Conservation (phyloP, 2,797 vertebrate genomes). For the Falco berigora region DNA sequence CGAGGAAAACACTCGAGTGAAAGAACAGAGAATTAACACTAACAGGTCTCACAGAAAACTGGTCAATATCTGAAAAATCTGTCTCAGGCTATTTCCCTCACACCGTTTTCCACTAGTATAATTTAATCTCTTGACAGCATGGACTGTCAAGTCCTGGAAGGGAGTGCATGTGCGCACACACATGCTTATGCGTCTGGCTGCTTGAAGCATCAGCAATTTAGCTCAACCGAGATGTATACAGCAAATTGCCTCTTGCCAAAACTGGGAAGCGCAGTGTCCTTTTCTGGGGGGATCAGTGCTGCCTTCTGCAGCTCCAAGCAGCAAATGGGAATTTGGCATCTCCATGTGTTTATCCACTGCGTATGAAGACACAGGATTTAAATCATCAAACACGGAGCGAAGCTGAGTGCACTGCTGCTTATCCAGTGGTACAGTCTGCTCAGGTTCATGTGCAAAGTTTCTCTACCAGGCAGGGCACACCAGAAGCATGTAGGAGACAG, state of each 20-base stretch:
- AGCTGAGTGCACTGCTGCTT: neutral
- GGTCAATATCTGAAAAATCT: slow-evolving; percentile 12
- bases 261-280: neutral
- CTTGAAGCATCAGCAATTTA: neutral
- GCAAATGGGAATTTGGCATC: neutral
- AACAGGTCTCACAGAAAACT: neutral
- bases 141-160: neutral
- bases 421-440: neutral
- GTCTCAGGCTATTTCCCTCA: slow-evolving; percentile 35
- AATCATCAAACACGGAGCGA: neutral
- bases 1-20: neutral
- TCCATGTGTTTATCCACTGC: neutral
- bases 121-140: slow-evolving; percentile 12
- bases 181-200: neutral
- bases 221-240: neutral
- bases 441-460: neutral
- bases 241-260: neutral
- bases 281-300: neutral
- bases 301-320: neutral
- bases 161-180: neutral
- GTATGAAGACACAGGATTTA: neutral
- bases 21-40: neutral
- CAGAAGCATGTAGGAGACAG: neutral
- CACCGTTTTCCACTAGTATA: neutral
- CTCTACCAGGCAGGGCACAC: neutral